phyloP scores from a whole-genome alignment of 2,113 vertebrate species.

The Phalacrocorax pelagicus region DNA sequence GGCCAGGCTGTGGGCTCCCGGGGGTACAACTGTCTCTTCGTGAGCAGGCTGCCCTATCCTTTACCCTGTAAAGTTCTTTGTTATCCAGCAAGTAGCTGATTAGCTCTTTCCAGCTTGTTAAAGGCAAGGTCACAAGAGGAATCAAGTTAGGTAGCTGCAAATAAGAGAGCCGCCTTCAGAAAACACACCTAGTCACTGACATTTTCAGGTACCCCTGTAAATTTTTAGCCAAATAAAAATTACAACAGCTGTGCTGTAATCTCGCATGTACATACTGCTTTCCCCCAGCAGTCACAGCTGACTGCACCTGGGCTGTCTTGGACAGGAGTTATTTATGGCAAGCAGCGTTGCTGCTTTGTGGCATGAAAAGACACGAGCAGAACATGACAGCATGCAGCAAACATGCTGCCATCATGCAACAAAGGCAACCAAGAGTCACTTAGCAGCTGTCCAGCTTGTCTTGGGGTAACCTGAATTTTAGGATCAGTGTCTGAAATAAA shows the following conservation, averaged over 20 bases:
- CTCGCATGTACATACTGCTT: not conserved
- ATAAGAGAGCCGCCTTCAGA: not conserved
- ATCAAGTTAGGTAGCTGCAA: not conserved
- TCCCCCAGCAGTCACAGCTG: not conserved
- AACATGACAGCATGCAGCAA: not conserved
- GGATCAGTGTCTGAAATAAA: not conserved
- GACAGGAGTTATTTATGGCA: not conserved
- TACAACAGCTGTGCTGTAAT: not conserved
- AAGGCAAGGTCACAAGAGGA: not conserved
- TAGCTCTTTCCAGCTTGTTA: not conserved
- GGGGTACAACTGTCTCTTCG: not conserved
- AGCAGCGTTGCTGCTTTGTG: not conserved
- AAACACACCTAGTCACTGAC: not conserved
- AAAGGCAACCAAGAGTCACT: not conserved
- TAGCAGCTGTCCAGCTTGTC: not conserved
- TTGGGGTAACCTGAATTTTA: not conserved
- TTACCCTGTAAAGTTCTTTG: not conserved
- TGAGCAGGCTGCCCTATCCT: not conserved
- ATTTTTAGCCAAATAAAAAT: not conserved
- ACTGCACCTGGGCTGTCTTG: conserved; percentile 5
- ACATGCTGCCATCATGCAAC: rapidly evolving
- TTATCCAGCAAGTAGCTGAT: not conserved
- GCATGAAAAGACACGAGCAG: not conserved
- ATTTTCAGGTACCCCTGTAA: not conserved
- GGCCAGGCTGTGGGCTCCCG: not conserved